Conservation (phyloP, 2,113 vertebrate species). For the Natator depressus region DNA sequence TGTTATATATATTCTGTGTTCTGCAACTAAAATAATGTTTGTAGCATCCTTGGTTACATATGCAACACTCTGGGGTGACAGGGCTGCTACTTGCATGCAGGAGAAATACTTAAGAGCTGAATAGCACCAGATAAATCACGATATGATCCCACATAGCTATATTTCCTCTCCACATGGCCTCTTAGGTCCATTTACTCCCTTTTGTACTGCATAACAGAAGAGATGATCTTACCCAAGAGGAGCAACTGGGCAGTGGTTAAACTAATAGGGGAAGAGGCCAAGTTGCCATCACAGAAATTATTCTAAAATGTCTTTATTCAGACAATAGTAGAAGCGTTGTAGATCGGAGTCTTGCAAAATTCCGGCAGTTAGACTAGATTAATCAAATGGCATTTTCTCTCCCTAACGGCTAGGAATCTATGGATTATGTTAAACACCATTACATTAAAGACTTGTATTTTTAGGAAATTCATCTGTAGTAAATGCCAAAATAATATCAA, state of each 20-base stretch:
- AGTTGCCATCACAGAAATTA: background rate
- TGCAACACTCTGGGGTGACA: background rate
- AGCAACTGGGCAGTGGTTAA: background rate
- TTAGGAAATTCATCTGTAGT: background rate
- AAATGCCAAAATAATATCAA: background rate
- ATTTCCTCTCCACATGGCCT: background rate
- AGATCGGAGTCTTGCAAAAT: background rate
- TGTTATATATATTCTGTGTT: background rate
- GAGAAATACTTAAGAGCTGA: background rate
- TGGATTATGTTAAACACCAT: background rate
- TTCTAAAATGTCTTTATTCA: background rate
- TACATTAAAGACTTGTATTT: background rate
- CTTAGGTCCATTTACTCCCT: background rate
- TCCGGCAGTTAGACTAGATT: background rate
- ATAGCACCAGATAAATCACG: background rate
- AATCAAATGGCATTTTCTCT: background rate
- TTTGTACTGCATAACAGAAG: background rate
- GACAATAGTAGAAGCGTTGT: background rate
- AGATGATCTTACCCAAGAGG: background rate
- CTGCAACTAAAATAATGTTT: background rate
- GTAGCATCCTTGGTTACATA: background rate
- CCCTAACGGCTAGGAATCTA: background rate
- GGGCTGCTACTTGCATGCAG: background rate
- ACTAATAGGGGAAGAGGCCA: background rate
- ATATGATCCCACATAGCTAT: background rate